These are phyloP conservation scores for Mastacembelus armatus DNA, from an alignment of 2,797 vertebrate genomes.

Conservation along the genomic window DNA sequence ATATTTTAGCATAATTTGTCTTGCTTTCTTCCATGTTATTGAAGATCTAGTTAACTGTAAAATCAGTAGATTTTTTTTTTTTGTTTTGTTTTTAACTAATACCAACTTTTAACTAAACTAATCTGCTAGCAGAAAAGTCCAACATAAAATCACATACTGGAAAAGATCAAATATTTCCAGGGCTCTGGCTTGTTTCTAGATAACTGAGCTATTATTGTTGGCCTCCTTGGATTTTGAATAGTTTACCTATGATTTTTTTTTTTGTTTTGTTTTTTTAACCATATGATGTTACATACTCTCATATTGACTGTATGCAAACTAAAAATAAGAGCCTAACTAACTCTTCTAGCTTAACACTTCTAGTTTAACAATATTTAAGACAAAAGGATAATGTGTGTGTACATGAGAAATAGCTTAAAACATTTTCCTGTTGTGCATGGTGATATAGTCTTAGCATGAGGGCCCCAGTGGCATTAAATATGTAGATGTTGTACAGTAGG, in stretches of 20 bases:
- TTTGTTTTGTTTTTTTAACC: not conserved
- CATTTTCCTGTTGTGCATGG: not conserved
- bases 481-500: constrained; percentile 16
- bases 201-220: constrained; percentile 45
- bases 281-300: not conserved
- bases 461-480: constrained; percentile 12
- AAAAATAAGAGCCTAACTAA: not conserved
- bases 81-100: too few relatives aligned
- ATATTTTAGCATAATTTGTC: not conserved
- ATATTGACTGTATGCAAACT: not conserved
- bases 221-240: constrained; percentile 19
- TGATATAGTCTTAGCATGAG: not conserved
- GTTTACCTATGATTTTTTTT: not conserved
- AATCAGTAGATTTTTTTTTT: constrained; percentile 16
- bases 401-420: not conserved
- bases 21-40: not conserved
- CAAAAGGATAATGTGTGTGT: not conserved
- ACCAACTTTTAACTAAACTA: constrained; percentile 25
- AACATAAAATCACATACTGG: constrained; percentile 4
- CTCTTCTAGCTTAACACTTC: constrained; percentile 6
- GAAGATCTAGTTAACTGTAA: constrained; percentile 4
- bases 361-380: constrained; percentile 4
- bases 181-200: constrained; percentile 7
- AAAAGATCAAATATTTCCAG: constrained; percentile 22
- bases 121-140: constrained; percentile 19